These are phyloP conservation scores for Globicephala melas DNA, from an alignment of 2,113 vertebrate species.

Conservation along the genomic window DNA sequence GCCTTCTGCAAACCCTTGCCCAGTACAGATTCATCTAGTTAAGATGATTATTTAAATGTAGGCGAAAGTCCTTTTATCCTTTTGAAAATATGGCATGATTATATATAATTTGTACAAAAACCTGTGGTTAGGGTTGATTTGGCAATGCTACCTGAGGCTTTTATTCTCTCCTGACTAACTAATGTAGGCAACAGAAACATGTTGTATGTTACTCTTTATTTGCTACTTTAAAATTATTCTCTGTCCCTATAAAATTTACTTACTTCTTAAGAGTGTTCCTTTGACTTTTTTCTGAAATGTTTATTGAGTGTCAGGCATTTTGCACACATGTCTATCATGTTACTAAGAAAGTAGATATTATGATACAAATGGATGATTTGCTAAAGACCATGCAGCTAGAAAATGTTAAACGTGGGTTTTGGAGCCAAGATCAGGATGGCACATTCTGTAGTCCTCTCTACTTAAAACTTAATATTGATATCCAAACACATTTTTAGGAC, in stretches of 20 bases:
- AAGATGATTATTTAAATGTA: not conserved
- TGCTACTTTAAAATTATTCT: not conserved
- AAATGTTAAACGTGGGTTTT: not conserved
- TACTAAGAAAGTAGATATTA: not conserved
- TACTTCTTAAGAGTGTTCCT: not conserved
- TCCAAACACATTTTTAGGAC: not conserved
- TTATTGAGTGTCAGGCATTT: not conserved
- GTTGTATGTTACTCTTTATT: not conserved
- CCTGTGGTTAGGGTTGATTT: not conserved
- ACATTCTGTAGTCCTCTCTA: not conserved
- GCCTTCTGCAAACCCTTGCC: not conserved
- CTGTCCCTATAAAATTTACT: not conserved
- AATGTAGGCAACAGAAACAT: not conserved
- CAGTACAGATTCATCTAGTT: not conserved
- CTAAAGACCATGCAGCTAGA: not conserved
- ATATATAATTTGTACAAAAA: not conserved
- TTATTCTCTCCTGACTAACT: not conserved
- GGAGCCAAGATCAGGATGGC: not conserved
- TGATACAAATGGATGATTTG: not conserved
- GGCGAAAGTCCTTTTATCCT: not conserved
- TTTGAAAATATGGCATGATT: not conserved
- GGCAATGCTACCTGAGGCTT: not conserved
- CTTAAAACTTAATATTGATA: not conserved
- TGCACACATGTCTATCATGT: not conserved
- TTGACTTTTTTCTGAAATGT: not conserved